A percentile compares a stretch with the other conserved stretches of the same genome.
These are phyloP conservation scores for Coregonus clupeaformis DNA, from an alignment of 2,113 vertebrate species.

Conservation along the genomic window DNA sequence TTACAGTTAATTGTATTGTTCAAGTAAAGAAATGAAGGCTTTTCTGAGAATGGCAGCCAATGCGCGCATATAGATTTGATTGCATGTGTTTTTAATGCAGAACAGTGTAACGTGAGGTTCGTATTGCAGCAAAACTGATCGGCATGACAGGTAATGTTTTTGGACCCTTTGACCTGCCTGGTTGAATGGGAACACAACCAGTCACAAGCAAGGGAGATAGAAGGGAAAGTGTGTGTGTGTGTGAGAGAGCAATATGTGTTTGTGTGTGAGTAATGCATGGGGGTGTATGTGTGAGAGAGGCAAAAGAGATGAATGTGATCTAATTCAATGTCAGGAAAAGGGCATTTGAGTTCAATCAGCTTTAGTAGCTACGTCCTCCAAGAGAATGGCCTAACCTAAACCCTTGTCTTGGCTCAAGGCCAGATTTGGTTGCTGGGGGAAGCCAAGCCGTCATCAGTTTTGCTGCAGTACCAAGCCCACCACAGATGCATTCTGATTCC, in stretches of 20 bases:
- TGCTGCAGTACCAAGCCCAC: constrained; percentile 82
- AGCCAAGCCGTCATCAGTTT: constrained; percentile 66
- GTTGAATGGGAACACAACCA: constrained; percentile 13
- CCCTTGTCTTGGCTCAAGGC: background rate
- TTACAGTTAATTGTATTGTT: constrained; percentile 27
- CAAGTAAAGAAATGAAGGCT: constrained; percentile 53
- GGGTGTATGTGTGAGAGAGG: background rate
- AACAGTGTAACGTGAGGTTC: constrained; percentile 62
- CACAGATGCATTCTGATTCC: constrained; percentile 75
- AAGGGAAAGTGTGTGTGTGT: background rate
- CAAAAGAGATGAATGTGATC: background rate
- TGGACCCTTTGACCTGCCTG: constrained; percentile 19
- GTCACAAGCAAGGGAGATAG: constrained; percentile 5
- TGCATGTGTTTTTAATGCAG: constrained; percentile 68
- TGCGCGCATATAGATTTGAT: constrained; percentile 47
- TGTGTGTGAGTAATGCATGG: constrained; percentile 10
- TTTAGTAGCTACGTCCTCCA: background rate
- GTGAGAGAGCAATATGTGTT: background rate
- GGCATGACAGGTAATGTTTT: constrained; percentile 57
- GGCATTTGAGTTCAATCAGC: background rate
- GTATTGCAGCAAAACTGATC: constrained; percentile 84
- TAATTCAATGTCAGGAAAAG: constrained; percentile 10
- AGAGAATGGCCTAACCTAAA: background rate
- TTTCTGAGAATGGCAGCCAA: constrained; percentile 54
- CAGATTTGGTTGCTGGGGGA: background rate